Conservation (phyloP, 2,797 vertebrate species). For the Oreortyx pictus region DNA sequence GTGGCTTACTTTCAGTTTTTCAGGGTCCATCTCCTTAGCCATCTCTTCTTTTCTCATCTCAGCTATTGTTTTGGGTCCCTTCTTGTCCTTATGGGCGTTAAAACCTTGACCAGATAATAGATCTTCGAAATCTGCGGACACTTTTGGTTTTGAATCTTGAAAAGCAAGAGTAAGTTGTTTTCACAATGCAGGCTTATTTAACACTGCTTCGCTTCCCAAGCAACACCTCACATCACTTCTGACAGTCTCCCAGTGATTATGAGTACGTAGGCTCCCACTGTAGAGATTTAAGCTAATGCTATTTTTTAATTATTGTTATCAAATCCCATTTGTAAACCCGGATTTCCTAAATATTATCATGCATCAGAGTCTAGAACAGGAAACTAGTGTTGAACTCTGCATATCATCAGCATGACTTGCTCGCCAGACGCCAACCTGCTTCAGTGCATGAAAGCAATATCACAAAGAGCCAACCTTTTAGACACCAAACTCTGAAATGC, state of each 20-base stretch:
- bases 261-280: rapidly evolving
- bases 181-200: background rate
- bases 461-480: rapidly evolving
- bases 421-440: background rate
- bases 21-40: slow-evolving; percentile 99
- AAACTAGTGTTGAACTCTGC: background rate
- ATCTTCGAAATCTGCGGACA: slow-evolving; percentile 91
- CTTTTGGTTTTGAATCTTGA: slow-evolving; percentile 89
- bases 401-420: rapidly evolving
- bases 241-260: background rate
- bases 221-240: background rate
- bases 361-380: background rate
- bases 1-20: slow-evolving; percentile 91
- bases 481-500: background rate
- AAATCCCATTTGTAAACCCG: background rate
- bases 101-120: slow-evolving; percentile 95
- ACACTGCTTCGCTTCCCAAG: background rate
- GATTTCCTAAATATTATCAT: background rate
- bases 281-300: background rate
- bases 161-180: background rate
- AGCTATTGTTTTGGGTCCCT: slow-evolving; percentile 95
- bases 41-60: slow-evolving; percentile 99
- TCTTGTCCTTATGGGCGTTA: slow-evolving; percentile 92
- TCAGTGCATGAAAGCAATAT: background rate
- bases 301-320: background rate